phyloP scores from a whole-genome alignment of 2,797 vertebrate species.

The Pseudochirops corinnae region DNA sequence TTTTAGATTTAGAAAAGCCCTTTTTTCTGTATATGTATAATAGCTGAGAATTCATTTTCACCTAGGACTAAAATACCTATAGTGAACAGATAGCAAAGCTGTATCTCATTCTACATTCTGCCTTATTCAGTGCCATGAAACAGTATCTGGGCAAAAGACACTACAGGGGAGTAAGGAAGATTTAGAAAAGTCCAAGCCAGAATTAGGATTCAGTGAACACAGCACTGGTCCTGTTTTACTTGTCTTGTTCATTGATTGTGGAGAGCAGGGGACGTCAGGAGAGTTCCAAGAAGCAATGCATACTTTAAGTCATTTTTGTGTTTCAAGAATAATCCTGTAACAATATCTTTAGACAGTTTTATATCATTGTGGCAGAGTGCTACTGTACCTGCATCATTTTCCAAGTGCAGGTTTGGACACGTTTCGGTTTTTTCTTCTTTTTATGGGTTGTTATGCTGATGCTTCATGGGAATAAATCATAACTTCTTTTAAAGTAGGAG shows the following conservation, averaged over 20 bases:
- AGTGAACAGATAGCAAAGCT: slow-evolving; percentile 58
- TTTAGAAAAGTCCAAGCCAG: slow-evolving; percentile 75
- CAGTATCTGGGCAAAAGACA: slow-evolving; percentile 68
- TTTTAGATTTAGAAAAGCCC: slow-evolving; percentile 3
- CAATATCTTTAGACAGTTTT: slow-evolving; percentile 75
- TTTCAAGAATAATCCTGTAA: slow-evolving; percentile 76
- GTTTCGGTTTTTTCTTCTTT: slow-evolving; percentile 26
- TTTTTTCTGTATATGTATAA: neutral
- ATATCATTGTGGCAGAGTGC: slow-evolving; percentile 62
- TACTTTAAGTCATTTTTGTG: slow-evolving; percentile 46
- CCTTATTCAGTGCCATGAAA: slow-evolving; percentile 65
- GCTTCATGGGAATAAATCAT: slow-evolving; percentile 67
- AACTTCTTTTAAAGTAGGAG: slow-evolving; percentile 69
- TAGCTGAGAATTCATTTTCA: slow-evolving; percentile 52
- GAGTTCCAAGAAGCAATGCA: slow-evolving; percentile 71
- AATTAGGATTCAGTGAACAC: slow-evolving; percentile 80
- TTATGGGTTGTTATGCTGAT: slow-evolving; percentile 55
- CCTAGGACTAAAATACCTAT: slow-evolving; percentile 29
- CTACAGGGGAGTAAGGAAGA: slow-evolving; percentile 62
- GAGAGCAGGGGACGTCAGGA: neutral
- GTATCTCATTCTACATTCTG: slow-evolving; percentile 55
- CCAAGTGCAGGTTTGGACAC: slow-evolving; percentile 40
- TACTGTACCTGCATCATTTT: slow-evolving; percentile 58
- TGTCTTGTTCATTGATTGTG: slow-evolving; percentile 74
- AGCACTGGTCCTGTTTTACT: slow-evolving; percentile 74